phyloP scores from a whole-genome alignment of 1,140 invertebrate species.

The Leptinotarsa lineolata region DNA sequence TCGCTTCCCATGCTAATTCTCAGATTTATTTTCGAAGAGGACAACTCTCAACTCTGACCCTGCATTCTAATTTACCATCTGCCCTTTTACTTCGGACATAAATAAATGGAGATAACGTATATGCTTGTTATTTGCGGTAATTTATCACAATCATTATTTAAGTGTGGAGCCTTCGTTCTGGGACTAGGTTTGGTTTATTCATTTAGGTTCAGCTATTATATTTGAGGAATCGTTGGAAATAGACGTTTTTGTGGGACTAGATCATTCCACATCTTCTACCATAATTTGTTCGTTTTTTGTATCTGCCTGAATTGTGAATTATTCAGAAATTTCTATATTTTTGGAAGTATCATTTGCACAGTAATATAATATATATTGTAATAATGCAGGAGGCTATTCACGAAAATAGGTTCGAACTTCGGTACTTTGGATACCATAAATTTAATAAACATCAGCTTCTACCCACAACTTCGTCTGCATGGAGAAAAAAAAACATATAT shows the following conservation, averaged over 20 bases:
- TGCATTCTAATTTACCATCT: slow-evolving; percentile 35
- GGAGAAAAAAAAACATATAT: no score
- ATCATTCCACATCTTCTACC: no score
- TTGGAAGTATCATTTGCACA: no score
- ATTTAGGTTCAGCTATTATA: not conserved
- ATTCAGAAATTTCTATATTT: no score
- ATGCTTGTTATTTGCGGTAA: slow-evolving; percentile 7
- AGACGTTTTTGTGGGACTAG: not conserved
- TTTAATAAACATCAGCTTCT: no score
- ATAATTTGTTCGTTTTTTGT: no score
- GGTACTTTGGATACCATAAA: no score
- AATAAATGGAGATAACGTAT: slow-evolving; percentile 33
- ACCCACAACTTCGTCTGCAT: no score
- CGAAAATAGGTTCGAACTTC: no score
- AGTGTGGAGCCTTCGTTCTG: slow-evolving; percentile 6
- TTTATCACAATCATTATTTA: slow-evolving; percentile 18
- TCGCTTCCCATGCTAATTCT: slow-evolving; percentile 40
- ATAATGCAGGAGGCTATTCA: no score
- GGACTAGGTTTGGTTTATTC: not conserved
- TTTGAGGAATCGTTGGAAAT: not conserved
- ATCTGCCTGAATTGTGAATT: no score
- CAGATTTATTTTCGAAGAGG: slow-evolving; percentile 38
- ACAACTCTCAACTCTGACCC: slow-evolving; percentile 33
- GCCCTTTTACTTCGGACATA: slow-evolving; percentile 30
- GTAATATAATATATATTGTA: no score